Evolutionary conservation across 1,140 invertebrate genomes (phyloP), one percentile per base, ranked within the genome.

Genomic region (Brachionus rotundiformis): DNA sequence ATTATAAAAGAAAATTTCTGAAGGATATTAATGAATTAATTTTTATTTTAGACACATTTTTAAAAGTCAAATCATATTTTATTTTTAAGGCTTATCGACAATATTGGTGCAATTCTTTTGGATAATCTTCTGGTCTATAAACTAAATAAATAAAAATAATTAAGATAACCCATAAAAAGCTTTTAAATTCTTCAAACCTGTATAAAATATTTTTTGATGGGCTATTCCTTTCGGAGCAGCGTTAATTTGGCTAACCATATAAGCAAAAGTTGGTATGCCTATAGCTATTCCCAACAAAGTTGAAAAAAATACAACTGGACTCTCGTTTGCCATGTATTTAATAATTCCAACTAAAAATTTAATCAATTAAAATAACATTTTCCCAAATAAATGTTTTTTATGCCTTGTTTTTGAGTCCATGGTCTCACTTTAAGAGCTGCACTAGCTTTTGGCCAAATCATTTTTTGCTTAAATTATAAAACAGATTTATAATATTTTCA

Each of bases 361-460:
- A 13, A 41, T 41, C 11, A 41, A 41, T 77, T 25, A 59, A 19
- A 31, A 10, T 11, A 31, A 44, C 25, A 25, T 39, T 54, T 39
- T 23, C 6, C 6, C 47, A 6, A 36, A 36, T 63, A 19, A 31
- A 39, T n/a, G n/a, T 16, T 19, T 8, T n/a, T 5, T 23, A 1
- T 19, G 59, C 76, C 29, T 54, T 63, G 39, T 13, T 27, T 27
- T 79, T 79, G 47, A 25, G 47, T 27, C 76, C 76, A 79, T 54
- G 76, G 47, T 63, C 36, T 54, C 0, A 59, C 31, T 63, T 79
- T 79, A n/a, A 79, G 76, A 13, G 44, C 47, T 23, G 76, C 76
- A 25, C 76, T 79, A 36, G 76, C 76, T 54, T 33, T 79, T 79
- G 76, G 76, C 76, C 76, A 79, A 59, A 79, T 79, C 76, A 79